These are phyloP conservation scores for Sinodicranocentrus sp. DNA, from an alignment of 2,888 invertebrate species.

Conservation along the genomic window DNA sequence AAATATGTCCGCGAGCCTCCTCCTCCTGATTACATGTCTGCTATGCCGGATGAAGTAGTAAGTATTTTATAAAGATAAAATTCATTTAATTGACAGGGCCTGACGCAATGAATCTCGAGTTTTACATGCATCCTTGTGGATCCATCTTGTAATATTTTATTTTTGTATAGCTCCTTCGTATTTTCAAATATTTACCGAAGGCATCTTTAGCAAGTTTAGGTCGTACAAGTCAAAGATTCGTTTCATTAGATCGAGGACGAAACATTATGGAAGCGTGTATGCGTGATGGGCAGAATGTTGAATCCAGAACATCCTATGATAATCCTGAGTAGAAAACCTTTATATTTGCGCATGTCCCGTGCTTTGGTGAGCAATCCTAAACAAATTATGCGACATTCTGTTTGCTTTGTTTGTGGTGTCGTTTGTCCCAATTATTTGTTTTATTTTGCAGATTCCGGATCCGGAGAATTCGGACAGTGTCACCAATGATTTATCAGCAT, in stretches of 20 bases:
- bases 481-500: conserved; percentile 54
- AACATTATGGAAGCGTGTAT: conserved; percentile 90
- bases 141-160: too few relatives aligned
- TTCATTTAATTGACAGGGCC: not conserved
- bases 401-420: conserved; percentile 5
- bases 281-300: conserved; percentile 85
- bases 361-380: conserved; percentile 83
- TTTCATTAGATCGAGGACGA: too few relatives aligned
- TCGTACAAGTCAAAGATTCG: conserved; percentile 88
- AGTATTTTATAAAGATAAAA: conserved; percentile 6
- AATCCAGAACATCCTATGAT: conserved; percentile 85
- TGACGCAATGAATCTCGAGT: not conserved
- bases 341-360: conserved; percentile 88
- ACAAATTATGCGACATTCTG: too few relatives aligned
- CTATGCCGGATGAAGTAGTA: conserved; percentile 91
- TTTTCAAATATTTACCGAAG: conserved; percentile 91
- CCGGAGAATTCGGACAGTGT: conserved; percentile 33
- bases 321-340: conserved; percentile 87
- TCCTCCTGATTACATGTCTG: conserved; percentile 32
- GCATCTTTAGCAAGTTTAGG: conserved; percentile 85
- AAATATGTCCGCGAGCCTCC: conserved; percentile 4
- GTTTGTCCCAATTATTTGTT: not conserved
- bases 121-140: too few relatives aligned
- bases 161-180: conserved; percentile 77
- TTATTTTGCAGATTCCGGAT: conserved; percentile 33